Conservation (phyloP, 2,113 vertebrate species). For the Baryphthengus martii region DNA sequence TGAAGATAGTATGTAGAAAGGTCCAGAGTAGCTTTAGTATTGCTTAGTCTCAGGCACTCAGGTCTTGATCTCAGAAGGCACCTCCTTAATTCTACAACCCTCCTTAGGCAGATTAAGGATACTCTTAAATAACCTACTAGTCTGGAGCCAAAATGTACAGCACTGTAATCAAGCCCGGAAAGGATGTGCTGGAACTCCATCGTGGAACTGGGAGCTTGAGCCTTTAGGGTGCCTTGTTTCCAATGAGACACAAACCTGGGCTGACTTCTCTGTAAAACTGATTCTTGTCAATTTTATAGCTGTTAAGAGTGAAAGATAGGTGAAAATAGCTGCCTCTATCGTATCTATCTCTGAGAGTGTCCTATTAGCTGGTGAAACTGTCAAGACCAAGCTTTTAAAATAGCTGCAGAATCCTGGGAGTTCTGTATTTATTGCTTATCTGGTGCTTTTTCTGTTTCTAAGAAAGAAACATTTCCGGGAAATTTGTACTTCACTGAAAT, state of each 20-base stretch:
- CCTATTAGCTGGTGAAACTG: background rate
- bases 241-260: background rate
- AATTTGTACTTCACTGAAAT: background rate
- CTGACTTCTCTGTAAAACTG: background rate
- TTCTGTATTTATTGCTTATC: background rate
- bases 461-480: background rate
- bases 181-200: background rate
- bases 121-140: background rate
- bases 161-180: background rate
- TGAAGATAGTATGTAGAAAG: constrained; percentile 42
- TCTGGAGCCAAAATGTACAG: background rate
- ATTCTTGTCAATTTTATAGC: background rate
- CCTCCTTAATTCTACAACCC: background rate
- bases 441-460: background rate
- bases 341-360: background rate
- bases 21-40: constrained; percentile 62
- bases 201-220: background rate
- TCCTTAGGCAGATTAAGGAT: background rate
- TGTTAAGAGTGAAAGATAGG: background rate
- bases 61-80: background rate
- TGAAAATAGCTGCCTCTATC: background rate
- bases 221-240: background rate
- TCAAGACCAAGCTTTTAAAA: background rate
- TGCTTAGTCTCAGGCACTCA: constrained; percentile 21
- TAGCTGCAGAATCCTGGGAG: background rate